Evolutionary conservation across 2,888 invertebrate genomes (phyloP).

Genomic region (Drosophila birchii): DNA sequence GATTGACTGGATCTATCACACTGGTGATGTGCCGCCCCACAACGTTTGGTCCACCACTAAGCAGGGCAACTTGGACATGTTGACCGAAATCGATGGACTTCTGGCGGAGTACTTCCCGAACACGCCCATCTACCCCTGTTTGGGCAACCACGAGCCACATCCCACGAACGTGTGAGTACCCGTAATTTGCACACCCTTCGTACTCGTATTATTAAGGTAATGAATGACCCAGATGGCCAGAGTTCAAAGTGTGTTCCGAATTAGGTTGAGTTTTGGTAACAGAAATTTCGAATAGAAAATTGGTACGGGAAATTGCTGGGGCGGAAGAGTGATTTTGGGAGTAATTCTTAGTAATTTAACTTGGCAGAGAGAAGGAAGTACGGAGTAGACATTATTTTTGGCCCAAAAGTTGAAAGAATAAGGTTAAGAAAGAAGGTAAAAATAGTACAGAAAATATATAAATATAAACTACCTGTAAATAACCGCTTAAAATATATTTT

Average conservation of each 20-base stretch:
- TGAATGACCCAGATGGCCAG: slow-evolving; percentile 15
- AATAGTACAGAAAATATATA: not conserved
- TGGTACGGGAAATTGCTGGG: not conserved
- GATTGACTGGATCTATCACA: slow-evolving; percentile 90
- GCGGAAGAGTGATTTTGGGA: not conserved
- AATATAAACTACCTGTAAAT: not conserved
- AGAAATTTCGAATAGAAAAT: not conserved
- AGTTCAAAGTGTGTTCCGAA: slow-evolving; percentile 8
- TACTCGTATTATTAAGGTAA: slow-evolving; percentile 18
- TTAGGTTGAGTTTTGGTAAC: slow-evolving; percentile 1
- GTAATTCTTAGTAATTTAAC: slow-evolving; percentile 9
- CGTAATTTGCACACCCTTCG: slow-evolving; percentile 7
- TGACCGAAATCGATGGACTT: slow-evolving; percentile 86
- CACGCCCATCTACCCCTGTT: slow-evolving; percentile 88
- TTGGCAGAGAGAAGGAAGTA: not conserved
- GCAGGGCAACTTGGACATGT: slow-evolving; percentile 87
- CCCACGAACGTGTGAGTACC: slow-evolving; percentile 92
- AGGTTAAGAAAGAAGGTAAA: not conserved
- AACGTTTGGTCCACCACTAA: slow-evolving; percentile 93
- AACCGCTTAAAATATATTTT: not conserved
- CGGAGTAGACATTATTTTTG: not conserved
- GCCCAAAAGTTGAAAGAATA: not conserved
- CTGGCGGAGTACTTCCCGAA: slow-evolving; percentile 87
- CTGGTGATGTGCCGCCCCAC: slow-evolving; percentile 95
- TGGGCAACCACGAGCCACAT: slow-evolving; percentile 94